Conservation (phyloP, 2,888 invertebrate genomes). For the Cosmopolites sordidus region DNA sequence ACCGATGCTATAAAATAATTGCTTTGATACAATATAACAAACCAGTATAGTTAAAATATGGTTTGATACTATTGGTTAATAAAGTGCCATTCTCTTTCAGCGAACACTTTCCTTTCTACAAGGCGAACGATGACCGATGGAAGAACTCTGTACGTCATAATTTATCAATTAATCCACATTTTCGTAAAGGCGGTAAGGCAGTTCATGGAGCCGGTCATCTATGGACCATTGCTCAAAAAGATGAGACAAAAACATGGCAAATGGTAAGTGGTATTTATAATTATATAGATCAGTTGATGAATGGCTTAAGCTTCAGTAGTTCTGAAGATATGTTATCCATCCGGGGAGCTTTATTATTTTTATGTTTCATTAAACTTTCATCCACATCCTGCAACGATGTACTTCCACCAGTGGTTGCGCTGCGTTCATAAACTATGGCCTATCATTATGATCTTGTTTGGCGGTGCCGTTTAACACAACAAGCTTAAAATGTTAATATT, state of each 20-base stretch:
- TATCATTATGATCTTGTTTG: too few species aligned
- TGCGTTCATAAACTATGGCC: too few species aligned
- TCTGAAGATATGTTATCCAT: too few species aligned
- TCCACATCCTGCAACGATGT: too few species aligned
- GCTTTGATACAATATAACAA: not conserved
- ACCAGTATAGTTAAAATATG: not conserved
- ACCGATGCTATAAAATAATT: constrained; percentile 46
- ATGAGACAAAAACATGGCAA: constrained; percentile 56
- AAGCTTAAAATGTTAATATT: too few species aligned
- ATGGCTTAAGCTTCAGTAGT: too few species aligned
- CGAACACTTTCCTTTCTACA: constrained; percentile 83
- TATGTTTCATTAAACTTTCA: too few species aligned
- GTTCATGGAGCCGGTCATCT: constrained; percentile 85
- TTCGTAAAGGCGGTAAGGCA: constrained; percentile 80
- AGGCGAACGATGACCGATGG: constrained; percentile 87
- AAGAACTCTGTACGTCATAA: constrained; percentile 90
- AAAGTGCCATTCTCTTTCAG: constrained; percentile 47
- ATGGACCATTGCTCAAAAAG: constrained; percentile 77
- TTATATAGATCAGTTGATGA: too few species aligned
- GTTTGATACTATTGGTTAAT: not conserved
- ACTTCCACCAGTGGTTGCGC: too few species aligned
- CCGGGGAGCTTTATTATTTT: too few species aligned
- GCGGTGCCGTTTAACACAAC: too few species aligned
- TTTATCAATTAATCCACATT: constrained; percentile 87
- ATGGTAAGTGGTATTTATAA: constrained; percentile 52